Conservation (phyloP, 2,113 vertebrate genomes). For the Prinia subflava region DNA sequence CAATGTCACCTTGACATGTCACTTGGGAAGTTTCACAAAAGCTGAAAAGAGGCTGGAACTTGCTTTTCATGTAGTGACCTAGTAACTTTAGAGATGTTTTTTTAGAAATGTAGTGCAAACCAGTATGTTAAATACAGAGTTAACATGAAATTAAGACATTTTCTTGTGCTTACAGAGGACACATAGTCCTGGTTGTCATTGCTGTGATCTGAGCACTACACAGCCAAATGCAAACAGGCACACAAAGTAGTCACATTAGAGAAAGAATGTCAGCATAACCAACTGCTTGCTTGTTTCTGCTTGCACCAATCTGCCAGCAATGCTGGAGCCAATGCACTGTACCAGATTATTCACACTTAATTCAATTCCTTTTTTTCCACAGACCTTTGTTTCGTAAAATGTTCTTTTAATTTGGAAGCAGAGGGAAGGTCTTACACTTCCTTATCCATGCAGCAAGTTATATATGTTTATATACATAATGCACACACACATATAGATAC, state of each 20-base stretch:
- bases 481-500: fast-evolving
- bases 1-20: background rate
- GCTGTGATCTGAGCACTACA: background rate
- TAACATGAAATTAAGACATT: background rate
- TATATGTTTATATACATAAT: background rate
- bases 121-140: background rate
- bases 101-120: background rate
- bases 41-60: background rate
- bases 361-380: background rate
- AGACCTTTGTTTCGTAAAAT: background rate
- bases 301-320: background rate
- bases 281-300: background rate
- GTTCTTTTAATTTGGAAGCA: background rate
- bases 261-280: background rate
- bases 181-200: background rate
- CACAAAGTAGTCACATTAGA: background rate
- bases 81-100: background rate
- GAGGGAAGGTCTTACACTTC: background rate
- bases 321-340: background rate
- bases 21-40: background rate
- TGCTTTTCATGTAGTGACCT: background rate
- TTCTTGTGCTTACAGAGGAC: background rate
- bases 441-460: background rate
- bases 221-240: background rate
- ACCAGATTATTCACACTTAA: background rate